Conservation (phyloP, 2,888 invertebrate species). For the Onthophagus sagittarius region DNA sequence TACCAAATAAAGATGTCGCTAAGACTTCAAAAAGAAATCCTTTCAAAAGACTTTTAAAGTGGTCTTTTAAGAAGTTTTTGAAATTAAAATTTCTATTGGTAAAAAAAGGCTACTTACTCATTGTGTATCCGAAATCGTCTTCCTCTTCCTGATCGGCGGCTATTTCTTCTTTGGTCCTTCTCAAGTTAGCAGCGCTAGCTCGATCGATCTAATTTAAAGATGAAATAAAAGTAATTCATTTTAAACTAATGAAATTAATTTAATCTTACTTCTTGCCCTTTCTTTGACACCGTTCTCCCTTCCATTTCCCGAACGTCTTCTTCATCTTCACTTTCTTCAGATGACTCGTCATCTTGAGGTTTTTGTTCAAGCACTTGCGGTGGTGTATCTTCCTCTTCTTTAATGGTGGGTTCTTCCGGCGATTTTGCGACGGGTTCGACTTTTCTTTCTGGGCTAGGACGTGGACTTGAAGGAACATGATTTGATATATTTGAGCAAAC, state of each 20-base stretch:
- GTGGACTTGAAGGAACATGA: background rate
- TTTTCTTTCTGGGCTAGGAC: background rate
- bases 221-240: background rate
- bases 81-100: background rate
- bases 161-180: conserved; percentile 70
- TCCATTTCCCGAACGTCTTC: conserved; percentile 75
- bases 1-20: background rate
- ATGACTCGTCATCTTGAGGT: conserved; percentile 22
- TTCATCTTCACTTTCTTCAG: conserved; percentile 60
- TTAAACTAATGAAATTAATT: background rate
- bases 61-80: background rate
- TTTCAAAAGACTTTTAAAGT: background rate
- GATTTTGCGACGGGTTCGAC: background rate
- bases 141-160: conserved; percentile 80
- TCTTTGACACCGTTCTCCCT: conserved; percentile 73
- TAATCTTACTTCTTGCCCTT: conserved; percentile 65
- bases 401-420: conserved; percentile 2
- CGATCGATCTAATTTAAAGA: conserved; percentile 69
- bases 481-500: background rate
- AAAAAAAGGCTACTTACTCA: conserved; percentile 61
- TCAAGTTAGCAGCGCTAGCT: conserved; percentile 82
- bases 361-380: conserved; percentile 20
- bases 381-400: conserved; percentile 11
- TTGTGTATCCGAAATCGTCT: conserved; percentile 92
- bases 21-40: background rate